phyloP scores from a whole-genome alignment of 35 echinoderm and acorn worm species.

The Amphiura filiformis region DNA sequence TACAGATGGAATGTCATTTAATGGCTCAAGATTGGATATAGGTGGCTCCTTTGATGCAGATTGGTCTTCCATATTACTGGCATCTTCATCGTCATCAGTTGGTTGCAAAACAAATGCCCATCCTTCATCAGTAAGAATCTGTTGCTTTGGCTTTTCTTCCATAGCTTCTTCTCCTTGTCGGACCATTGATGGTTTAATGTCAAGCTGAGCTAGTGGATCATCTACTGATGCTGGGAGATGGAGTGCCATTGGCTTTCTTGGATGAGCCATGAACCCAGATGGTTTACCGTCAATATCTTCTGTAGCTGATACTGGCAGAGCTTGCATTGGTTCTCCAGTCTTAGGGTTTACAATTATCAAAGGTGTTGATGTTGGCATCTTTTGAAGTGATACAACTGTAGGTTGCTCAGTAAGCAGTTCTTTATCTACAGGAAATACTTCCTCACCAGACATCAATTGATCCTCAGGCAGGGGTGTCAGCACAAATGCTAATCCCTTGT shows the following conservation, averaged over 20 bases:
- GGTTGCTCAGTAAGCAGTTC: background rate
- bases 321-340: constrained; percentile 40
- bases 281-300: background rate
- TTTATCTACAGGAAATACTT: background rate
- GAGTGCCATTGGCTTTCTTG: background rate
- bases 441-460: background rate
- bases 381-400: background rate
- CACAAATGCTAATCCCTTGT: constrained; percentile 47
- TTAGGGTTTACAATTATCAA: constrained; percentile 32
- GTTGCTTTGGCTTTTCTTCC: background rate
- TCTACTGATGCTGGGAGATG: background rate
- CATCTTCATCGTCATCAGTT: background rate
- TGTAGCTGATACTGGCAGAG: constrained; percentile 44
- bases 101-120: background rate
- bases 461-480: constrained; percentile 11
- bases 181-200: too few relatives aligned
- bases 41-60: background rate
- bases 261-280: background rate
- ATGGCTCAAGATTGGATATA: background rate
- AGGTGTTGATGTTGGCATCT: background rate
- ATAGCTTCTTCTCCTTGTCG: too few relatives aligned
- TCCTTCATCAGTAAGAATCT: background rate
- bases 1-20: background rate
- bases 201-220: too few relatives aligned
- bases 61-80: background rate